Base-by-base conservation (phyloP, 2,113 vertebrate species). In the Columbina picui region DNA sequence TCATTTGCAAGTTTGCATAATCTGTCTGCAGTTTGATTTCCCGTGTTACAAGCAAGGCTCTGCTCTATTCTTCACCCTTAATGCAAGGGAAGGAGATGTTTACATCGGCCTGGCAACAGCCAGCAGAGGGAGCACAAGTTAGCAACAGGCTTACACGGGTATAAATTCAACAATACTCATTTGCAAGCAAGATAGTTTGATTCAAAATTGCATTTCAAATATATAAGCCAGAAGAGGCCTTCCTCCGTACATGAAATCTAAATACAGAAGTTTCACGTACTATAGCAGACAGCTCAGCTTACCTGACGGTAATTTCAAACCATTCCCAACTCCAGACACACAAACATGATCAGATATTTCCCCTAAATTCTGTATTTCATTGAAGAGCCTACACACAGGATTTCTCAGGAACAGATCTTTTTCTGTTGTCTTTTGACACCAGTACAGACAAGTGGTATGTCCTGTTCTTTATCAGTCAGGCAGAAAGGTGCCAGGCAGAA, bases 91-190 rank as follows among this genome's bases (percentile, higher is more conserved):
- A 87, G 23, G 39, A 10, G 9, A 53, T 29, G 36, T 32, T 92
- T 38, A 87, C 12, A 5, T 1, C 7, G 25, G 53, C 36, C 36
- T 7, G 22, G 52, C 41, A 79, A 4, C 6, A 93, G 39, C 75
- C 97, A 84, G 94, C 92, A 97, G 96, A 94, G 93, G 95, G 96
- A 94, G 97, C 94, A 88, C 60, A 50, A 60, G 83, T 25, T 78
- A 91, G 65, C 57, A 32, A 39, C 39, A 41, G 79, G 6, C 71
- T 59, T 7, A 47, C 30, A 16, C 5, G 7, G 30, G 12, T 76
- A 59, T 25, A 8, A 65, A 90, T 36, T 56, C 78, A 53, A 6
- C 10, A 45, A 55, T 12, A 19, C 27, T 81, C 85, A 76, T 86
- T 73, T 93, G 87, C 67, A 45, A 70, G 45, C 56, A 43, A 38